phyloP scores from a whole-genome alignment of 2,888 invertebrate species.

The Nipponacmea schrenckii region DNA sequence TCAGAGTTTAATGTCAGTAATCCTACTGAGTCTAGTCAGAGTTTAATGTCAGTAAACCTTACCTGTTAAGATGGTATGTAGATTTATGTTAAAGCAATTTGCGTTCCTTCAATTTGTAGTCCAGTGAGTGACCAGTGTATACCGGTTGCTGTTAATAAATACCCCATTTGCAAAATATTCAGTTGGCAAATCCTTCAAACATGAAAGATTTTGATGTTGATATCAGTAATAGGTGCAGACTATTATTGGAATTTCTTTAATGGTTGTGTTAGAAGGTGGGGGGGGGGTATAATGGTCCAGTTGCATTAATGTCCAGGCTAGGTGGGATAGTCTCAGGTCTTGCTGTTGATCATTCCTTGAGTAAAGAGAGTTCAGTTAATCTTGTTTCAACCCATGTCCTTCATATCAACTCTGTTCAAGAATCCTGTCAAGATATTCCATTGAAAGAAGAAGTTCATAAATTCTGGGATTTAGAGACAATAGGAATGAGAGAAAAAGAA shows the following conservation, averaged over 20 bases:
- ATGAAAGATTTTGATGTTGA: not conserved
- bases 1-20: no score
- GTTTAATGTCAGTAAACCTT: no score
- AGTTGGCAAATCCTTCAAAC: not conserved
- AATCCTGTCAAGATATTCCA: no score
- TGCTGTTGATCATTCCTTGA: not conserved
- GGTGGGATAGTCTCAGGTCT: not conserved
- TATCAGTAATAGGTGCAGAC: not conserved
- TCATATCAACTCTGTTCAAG: not conserved
- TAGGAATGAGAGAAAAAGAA: not conserved
- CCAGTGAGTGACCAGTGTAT: not conserved
- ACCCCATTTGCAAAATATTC: not conserved
- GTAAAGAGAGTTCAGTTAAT: not conserved
- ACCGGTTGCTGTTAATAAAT: not conserved
- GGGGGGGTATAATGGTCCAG: not conserved
- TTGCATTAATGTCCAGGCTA: not conserved
- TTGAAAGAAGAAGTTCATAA: not conserved
- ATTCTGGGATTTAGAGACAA: not conserved
- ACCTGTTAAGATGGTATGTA: not conserved
- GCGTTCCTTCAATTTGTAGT: not conserved
- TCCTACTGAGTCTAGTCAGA: no score
- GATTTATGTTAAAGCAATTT: not conserved
- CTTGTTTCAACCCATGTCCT: not conserved
- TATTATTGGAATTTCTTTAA: slow-evolving; percentile 5
- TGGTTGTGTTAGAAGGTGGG: not conserved